A percentile compares a stretch with the other conserved stretches of the same genome.
Conservation (phyloP, 2,797 vertebrate genomes). For the Cirrhinus mrigala region DNA sequence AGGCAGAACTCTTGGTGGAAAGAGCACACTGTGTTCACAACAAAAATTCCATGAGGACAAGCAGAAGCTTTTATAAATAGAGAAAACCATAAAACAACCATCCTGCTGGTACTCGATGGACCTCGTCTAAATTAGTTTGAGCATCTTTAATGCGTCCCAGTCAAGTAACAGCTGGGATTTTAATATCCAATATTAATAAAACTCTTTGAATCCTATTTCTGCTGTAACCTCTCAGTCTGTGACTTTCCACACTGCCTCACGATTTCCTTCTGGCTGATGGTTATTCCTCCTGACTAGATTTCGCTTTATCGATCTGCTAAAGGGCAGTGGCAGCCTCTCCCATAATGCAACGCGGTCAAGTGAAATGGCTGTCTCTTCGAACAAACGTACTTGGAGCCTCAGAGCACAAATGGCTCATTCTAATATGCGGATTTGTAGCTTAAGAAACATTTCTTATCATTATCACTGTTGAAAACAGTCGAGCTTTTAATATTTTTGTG, state of each 20-base stretch:
- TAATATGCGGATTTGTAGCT: background rate
- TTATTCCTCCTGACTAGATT: constrained; percentile 50
- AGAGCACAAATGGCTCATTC: constrained; percentile 1
- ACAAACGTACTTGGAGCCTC: background rate
- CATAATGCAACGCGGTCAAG: constrained; percentile 28
- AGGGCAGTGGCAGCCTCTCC: constrained; percentile 45
- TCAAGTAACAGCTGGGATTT: background rate
- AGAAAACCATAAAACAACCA: background rate
- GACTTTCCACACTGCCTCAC: constrained; percentile 29
- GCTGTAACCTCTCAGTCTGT: background rate
- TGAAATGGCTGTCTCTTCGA: constrained; percentile 37
- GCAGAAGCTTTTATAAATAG: background rate
- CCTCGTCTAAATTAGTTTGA: constrained; percentile 2
- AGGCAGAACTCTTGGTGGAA: constrained; percentile 46
- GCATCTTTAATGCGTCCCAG: background rate
- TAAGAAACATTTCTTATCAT: background rate
- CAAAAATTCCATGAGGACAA: background rate
- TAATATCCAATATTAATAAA: constrained; percentile 3
- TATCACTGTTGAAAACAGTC: background rate
- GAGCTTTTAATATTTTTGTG: background rate
- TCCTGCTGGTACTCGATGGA: background rate
- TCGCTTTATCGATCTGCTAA: constrained; percentile 52
- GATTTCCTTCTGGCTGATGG: constrained; percentile 34
- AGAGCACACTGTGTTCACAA: constrained; percentile 1
- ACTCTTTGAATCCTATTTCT: constrained; percentile 3